These are phyloP conservation scores for Nansenia antarctica DNA, from an alignment of 2,113 vertebrate genomes.

Conservation along the genomic window DNA sequence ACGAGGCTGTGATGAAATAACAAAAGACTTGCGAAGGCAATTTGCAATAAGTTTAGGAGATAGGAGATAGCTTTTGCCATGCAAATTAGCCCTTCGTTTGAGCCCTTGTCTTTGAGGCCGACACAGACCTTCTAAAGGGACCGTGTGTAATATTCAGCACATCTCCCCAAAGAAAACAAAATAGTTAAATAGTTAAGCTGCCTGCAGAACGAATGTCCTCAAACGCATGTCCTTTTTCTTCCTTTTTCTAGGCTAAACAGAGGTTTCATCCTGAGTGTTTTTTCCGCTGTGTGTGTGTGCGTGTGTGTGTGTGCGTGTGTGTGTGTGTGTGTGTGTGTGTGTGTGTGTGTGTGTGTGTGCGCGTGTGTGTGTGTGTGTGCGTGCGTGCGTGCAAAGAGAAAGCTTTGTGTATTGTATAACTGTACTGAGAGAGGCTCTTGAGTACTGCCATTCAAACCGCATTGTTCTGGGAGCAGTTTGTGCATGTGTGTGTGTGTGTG, in stretches of 20 bases:
- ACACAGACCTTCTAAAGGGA: conserved; percentile 15
- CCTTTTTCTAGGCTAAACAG: conserved; percentile 8
- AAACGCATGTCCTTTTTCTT: conserved; percentile 15
- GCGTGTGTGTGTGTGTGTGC: too few relatives aligned
- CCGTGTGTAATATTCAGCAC: conserved; percentile 33
- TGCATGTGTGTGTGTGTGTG: too few relatives aligned
- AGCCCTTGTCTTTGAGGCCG: conserved; percentile 36
- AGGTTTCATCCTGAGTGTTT: conserved; percentile 3
- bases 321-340: too few relatives aligned
- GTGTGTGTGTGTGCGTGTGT: too few relatives aligned
- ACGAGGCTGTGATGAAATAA: conserved; percentile 41
- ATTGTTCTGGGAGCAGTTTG: too few relatives aligned
- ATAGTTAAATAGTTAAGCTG: conserved; percentile 28
- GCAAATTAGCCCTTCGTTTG: conserved; percentile 55
- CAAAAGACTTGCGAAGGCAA: conserved; percentile 49
- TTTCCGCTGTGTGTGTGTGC: background rate
- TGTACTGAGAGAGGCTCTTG: too few relatives aligned
- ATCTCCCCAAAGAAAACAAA: conserved; percentile 28
- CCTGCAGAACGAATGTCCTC: conserved; percentile 16
- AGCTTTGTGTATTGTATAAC: too few relatives aligned
- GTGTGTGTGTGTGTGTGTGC: too few relatives aligned
- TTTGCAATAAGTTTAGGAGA: conserved; percentile 36
- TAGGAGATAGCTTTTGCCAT: conserved; percentile 30
- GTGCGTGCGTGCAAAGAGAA: too few relatives aligned
- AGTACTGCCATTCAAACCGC: too few relatives aligned